Conservation (phyloP, 2,888 invertebrate genomes). For the Brachycybe producta region DNA sequence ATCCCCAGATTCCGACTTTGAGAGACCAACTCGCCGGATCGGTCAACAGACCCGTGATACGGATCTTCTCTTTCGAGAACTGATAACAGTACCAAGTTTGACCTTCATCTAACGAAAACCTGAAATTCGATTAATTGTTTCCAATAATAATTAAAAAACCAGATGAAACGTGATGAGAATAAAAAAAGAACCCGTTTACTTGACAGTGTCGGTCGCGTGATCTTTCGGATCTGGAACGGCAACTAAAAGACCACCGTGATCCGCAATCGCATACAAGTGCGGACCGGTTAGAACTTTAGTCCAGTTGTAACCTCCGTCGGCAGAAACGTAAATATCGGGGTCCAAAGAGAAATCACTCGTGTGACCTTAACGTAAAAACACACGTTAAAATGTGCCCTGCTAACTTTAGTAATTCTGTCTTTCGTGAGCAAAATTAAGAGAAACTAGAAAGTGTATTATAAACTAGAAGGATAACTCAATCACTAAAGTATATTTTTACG, state of each 20-base stretch:
- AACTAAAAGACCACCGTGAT: constrained; percentile 18
- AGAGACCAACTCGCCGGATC: constrained; percentile 18
- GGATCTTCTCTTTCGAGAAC: constrained; percentile 13
- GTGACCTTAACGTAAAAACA: too few species aligned
- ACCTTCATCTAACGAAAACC: constrained; percentile 19
- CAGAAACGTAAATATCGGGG: constrained; percentile 17
- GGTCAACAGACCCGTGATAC: constrained; percentile 15
- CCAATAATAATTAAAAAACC: too few species aligned
- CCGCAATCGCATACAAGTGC: constrained; percentile 19
- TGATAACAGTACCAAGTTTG: constrained; percentile 18
- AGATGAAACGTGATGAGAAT: not conserved
- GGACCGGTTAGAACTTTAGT: constrained; percentile 18
- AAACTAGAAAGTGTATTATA: too few species aligned
- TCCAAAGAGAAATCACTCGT: not conserved
- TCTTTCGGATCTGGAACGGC: constrained; percentile 9
- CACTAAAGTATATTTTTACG: not conserved
- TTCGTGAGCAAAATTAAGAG: too few species aligned
- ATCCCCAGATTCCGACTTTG: constrained; percentile 19
- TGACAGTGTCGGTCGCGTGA: constrained; percentile 10
- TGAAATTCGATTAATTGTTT: constrained; percentile 3
- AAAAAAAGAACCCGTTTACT: constrained; percentile 10
- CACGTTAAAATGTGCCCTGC: too few species aligned
- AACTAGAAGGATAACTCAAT: too few species aligned
- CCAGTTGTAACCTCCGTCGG: constrained; percentile 20
- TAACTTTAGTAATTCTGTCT: too few species aligned